These are phyloP conservation scores for Cromileptes altivelis DNA, from an alignment of 2,113 vertebrate species.

Conservation along the genomic window DNA sequence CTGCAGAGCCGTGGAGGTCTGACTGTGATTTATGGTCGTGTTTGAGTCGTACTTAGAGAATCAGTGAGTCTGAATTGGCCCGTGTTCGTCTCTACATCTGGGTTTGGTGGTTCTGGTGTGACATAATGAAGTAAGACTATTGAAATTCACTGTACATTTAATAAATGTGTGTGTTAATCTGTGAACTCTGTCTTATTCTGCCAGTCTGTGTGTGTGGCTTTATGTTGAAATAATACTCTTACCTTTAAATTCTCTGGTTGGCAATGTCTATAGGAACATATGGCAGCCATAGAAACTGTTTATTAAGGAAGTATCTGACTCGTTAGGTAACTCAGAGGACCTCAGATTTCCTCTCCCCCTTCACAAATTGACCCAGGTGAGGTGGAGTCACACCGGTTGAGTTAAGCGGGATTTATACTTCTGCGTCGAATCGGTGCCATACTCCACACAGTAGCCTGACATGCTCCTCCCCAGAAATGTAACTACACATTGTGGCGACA, in stretches of 20 bases:
- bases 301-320: neutral
- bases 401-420: neutral
- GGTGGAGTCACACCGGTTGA: neutral
- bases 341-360: neutral
- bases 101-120: constrained; percentile 12
- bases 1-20: constrained; percentile 46
- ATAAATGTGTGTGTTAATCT: neutral
- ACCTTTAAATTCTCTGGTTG: neutral
- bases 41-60: constrained; percentile 48
- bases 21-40: constrained; percentile 64
- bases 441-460: too few relatives aligned
- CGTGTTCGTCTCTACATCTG: constrained; percentile 16
- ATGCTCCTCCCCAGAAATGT: too few relatives aligned
- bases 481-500: too few relatives aligned
- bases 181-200: neutral
- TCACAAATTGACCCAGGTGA: neutral
- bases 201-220: too few relatives aligned
- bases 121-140: constrained; percentile 7
- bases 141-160: constrained; percentile 2
- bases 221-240: neutral
- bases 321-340: neutral
- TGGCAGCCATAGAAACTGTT: neutral
- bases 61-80: constrained; percentile 28
- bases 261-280: neutral
- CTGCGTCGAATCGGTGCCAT: too few relatives aligned